Evolutionary conservation across 64 coral and sea anemone genomes (phyloP).

Genomic region (Stichodactyla helianthus): DNA sequence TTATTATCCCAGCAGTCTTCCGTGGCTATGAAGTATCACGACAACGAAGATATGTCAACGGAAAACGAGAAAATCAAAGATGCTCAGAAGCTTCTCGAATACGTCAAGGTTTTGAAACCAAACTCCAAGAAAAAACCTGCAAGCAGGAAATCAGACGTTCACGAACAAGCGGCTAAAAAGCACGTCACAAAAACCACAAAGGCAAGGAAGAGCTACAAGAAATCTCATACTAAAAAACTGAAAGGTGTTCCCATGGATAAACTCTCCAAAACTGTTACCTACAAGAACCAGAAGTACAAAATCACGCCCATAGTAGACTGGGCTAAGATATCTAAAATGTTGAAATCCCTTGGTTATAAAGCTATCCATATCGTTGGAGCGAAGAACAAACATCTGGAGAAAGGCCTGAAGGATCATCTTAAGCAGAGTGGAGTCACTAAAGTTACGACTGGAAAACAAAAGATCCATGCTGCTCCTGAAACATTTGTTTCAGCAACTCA

Average conservation of each 20-base stretch:
- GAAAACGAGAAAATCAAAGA: slow-evolving; percentile 87
- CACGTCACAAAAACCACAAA: slow-evolving; percentile 5
- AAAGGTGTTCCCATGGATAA: slow-evolving; percentile 74
- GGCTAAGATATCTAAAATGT: slow-evolving; percentile 79
- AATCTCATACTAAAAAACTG: slow-evolving; percentile 32
- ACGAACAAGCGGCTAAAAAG: neutral
- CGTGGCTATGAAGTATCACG: slow-evolving; percentile 75
- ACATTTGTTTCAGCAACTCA: slow-evolving; percentile 84
- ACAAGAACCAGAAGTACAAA: slow-evolving; percentile 90
- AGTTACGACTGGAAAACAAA: slow-evolving; percentile 20
- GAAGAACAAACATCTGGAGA: slow-evolving; percentile 60
- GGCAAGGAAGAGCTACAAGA: slow-evolving; percentile 24
- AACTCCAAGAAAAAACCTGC: slow-evolving; percentile 7
- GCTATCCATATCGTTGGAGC: slow-evolving; percentile 73
- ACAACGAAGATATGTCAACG: slow-evolving; percentile 64
- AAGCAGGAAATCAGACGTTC: neutral
- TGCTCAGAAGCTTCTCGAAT: slow-evolving; percentile 68
- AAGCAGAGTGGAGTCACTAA: slow-evolving; percentile 59
- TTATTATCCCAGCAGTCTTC: slow-evolving; percentile 74
- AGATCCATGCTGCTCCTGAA: slow-evolving; percentile 55
- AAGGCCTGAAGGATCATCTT: slow-evolving; percentile 68
- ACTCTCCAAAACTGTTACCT: slow-evolving; percentile 82
- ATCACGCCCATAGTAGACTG: slow-evolving; percentile 87
- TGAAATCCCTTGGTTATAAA: slow-evolving; percentile 83
- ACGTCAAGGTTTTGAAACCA: slow-evolving; percentile 70